Conservation (phyloP, 2,113 vertebrate genomes). For the Speoplatyrhinus poulsoni region DNA sequence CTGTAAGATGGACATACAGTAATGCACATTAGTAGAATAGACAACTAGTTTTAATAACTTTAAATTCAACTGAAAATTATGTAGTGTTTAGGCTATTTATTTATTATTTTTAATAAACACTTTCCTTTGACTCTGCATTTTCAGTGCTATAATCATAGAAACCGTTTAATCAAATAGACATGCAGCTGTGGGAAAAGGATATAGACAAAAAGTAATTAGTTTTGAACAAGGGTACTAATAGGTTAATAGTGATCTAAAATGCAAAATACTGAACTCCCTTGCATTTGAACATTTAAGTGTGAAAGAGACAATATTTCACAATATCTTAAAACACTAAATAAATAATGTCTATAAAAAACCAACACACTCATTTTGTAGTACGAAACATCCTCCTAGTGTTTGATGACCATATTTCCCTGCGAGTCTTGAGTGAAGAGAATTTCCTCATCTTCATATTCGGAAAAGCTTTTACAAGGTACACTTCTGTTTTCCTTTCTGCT, state of each 20-base stretch:
- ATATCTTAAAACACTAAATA: too few species aligned
- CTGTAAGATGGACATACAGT: too few species aligned
- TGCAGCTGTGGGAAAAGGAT: background rate
- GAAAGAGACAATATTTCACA: too few species aligned
- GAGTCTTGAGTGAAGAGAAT: constrained; percentile 80
- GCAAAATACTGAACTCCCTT: too few species aligned
- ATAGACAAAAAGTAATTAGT: background rate
- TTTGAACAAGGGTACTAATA: background rate
- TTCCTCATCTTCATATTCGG: constrained; percentile 58
- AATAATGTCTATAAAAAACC: too few species aligned
- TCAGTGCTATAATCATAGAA: background rate
- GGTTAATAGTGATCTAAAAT: too few species aligned
- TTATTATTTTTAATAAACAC: constrained; percentile 52
- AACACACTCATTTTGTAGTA: background rate
- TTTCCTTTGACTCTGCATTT: background rate
- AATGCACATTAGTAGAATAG: background rate
- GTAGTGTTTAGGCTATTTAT: constrained; percentile 14
- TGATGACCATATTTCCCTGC: constrained; percentile 78
- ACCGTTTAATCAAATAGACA: background rate
- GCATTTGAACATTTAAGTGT: too few species aligned
- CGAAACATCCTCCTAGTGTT: constrained; percentile 55
- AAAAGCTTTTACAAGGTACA: background rate
- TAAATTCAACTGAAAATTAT: constrained; percentile 39
- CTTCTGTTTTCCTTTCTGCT: background rate
- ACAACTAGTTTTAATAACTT: constrained; percentile 25